Evolutionary conservation across 2,888 invertebrate species (phyloP).

Genomic region (Cylindroiulus punctatus): DNA sequence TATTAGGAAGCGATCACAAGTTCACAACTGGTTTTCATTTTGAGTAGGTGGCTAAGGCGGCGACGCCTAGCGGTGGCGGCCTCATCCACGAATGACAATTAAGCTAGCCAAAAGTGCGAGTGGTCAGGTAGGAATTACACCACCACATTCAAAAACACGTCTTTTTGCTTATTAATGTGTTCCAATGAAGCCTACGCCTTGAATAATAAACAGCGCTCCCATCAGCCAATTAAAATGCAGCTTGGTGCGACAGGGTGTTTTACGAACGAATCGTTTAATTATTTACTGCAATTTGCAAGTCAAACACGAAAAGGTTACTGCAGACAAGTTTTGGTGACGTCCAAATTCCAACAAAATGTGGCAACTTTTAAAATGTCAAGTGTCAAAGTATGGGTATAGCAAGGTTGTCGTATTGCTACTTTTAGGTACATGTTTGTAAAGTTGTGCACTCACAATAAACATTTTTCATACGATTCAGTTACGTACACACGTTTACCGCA

Average conservation of each 20-base stretch:
- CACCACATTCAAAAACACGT: background rate
- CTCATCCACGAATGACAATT: background rate
- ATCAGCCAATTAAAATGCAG: background rate
- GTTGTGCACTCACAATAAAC: too few relatives aligned
- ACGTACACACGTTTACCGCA: too few relatives aligned
- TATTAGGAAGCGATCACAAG: conserved; percentile 12
- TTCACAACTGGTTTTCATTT: background rate
- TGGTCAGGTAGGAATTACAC: background rate
- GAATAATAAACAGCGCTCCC: background rate
- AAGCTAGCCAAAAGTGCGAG: background rate
- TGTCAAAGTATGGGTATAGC: too few relatives aligned
- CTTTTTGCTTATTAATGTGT: background rate
- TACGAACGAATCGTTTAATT: background rate
- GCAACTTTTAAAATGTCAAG: too few relatives aligned
- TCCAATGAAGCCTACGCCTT: background rate
- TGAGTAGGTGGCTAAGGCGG: conserved; percentile 31
- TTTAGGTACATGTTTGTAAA: too few relatives aligned
- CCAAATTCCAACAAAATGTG: too few relatives aligned
- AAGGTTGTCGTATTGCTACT: too few relatives aligned
- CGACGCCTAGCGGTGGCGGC: conserved; percentile 37
- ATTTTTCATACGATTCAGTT: too few relatives aligned
- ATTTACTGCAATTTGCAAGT: background rate
- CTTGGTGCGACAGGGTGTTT: background rate
- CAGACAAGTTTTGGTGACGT: background rate
- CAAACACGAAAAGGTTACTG: background rate